These are phyloP conservation scores for Noctua janthina DNA, from an alignment of 2,888 invertebrate genomes.

Conservation along the genomic window DNA sequence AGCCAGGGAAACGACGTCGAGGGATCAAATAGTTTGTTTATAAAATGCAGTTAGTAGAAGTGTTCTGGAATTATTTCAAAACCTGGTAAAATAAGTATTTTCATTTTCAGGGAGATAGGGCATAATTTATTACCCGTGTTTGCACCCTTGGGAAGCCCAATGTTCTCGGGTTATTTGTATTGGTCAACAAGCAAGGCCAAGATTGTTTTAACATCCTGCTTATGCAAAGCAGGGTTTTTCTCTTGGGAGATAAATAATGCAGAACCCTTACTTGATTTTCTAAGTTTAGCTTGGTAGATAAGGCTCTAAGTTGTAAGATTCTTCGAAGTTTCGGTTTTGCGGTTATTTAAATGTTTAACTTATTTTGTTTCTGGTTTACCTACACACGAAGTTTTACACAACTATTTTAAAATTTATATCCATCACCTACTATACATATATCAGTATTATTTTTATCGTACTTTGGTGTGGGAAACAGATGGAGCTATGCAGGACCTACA, in stretches of 20 bases:
- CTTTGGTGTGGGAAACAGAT: not conserved
- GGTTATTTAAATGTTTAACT: not conserved
- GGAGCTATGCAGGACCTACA: not conserved
- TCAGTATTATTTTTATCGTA: not conserved
- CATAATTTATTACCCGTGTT: not conserved
- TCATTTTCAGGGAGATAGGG: not conserved
- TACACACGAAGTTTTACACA: not conserved
- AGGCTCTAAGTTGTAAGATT: not conserved
- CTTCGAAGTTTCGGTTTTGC: not conserved
- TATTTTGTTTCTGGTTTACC: not conserved
- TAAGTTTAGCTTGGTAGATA: not conserved
- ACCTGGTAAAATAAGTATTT: not conserved
- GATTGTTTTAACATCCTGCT: not conserved
- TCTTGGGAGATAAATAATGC: slow-evolving; percentile 18
- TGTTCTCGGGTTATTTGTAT: not conserved
- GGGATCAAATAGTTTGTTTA: not conserved
- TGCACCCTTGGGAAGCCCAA: not conserved
- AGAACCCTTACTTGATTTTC: slow-evolving; percentile 5
- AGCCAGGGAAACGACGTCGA: not conserved
- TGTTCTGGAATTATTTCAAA: not conserved
- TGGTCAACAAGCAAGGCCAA: not conserved
- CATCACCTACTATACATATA: not conserved
- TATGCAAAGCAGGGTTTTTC: not conserved
- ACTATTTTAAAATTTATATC: not conserved
- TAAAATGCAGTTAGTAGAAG: not conserved